Percentiles rank a stretch among this genome's conserved stretches.
phyloP scores from a whole-genome alignment of 2,113 vertebrate species.

The Oreocharis arfaki region DNA sequence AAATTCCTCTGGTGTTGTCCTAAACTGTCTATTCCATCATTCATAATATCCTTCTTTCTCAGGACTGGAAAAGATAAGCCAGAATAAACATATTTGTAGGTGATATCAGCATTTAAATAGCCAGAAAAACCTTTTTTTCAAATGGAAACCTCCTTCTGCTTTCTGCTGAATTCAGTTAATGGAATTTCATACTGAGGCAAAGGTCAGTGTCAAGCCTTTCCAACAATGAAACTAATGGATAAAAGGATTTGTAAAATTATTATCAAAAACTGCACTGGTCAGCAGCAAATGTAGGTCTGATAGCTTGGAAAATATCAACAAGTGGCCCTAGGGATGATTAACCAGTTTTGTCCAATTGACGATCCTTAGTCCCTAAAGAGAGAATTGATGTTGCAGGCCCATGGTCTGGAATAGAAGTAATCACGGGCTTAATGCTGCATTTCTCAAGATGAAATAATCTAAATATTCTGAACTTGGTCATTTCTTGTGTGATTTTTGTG shows the following conservation, averaged over 20 bases:
- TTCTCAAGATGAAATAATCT: neutral
- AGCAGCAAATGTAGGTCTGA: neutral
- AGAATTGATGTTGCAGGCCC: neutral
- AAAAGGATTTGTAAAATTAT: neutral
- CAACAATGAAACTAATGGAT: neutral
- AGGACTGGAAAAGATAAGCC: neutral
- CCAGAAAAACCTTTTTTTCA: accelerated
- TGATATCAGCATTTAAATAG: neutral
- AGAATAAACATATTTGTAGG: neutral
- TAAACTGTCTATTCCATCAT: neutral
- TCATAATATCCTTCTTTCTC: neutral
- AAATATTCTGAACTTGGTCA: neutral
- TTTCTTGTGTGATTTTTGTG: neutral
- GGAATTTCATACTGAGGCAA: neutral
- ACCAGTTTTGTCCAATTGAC: neutral
- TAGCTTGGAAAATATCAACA: neutral
- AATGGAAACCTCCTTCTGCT: neutral
- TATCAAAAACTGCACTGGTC: neutral
- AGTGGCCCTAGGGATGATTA: neutral
- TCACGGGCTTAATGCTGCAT: neutral
- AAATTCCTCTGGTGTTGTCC: neutral
- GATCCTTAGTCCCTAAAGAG: neutral
- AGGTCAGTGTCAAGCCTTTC: neutral
- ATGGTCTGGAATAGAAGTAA: neutral
- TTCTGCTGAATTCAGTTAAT: neutral